phyloP scores from a whole-genome alignment of 2,888 invertebrate species.

The Tanypteryx hageni region DNA sequence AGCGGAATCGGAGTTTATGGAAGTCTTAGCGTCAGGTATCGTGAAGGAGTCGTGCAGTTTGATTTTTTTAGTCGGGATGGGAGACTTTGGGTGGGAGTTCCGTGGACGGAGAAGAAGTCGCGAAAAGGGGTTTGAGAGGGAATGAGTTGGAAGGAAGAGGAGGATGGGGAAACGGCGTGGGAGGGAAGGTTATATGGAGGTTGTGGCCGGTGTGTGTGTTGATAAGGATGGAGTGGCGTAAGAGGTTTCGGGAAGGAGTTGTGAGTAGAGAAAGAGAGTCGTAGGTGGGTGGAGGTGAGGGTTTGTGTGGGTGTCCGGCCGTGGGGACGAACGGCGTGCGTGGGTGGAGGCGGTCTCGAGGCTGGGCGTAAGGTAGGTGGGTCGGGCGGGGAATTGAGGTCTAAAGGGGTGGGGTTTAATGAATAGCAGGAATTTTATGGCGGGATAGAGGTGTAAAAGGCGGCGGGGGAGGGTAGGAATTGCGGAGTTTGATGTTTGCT shows the following conservation, averaged over 20 bases:
- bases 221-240: conserved; percentile 9
- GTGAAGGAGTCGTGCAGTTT: too few relatives aligned
- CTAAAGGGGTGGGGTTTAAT: background rate
- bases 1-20: too few relatives aligned
- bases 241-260: background rate
- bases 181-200: conserved; percentile 22
- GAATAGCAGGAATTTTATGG: background rate
- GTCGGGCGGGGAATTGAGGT: too few relatives aligned
- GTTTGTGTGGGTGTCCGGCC: background rate
- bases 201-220: background rate
- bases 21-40: too few relatives aligned
- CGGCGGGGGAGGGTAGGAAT: background rate
- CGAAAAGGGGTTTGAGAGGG: background rate
- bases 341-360: background rate
- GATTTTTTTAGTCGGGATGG: too few relatives aligned
- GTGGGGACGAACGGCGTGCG: background rate
- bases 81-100: too few relatives aligned
- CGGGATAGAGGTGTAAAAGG: background rate
- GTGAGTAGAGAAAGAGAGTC: background rate
- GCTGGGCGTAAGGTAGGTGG: too few relatives aligned
- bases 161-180: background rate
- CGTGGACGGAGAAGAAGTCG: background rate
- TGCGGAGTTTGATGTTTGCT: background rate
- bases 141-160: background rate
- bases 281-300: background rate